Conservation (phyloP, 2,113 vertebrate genomes). For the Thalassarche chlororhynchos region DNA sequence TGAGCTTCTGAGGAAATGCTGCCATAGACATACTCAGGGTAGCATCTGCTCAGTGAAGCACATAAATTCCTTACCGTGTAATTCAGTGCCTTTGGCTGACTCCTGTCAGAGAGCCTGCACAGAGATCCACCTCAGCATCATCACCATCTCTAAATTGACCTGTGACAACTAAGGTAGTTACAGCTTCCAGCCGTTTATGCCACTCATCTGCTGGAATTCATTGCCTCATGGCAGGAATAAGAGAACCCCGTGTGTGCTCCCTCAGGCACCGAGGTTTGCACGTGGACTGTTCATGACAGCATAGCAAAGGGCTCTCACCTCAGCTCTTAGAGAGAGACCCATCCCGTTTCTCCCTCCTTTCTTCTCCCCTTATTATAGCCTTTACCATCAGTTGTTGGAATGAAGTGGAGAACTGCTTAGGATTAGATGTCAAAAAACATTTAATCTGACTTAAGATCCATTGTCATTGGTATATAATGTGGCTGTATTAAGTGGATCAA, state of each 20-base stretch:
- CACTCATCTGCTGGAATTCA: not conserved
- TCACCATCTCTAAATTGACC: not conserved
- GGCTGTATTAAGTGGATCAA: not conserved
- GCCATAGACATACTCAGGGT: not conserved
- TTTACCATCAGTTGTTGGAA: not conserved
- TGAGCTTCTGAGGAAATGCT: not conserved
- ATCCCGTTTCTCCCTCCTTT: not conserved
- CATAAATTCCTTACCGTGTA: not conserved
- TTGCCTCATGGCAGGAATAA: not conserved
- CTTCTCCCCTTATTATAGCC: not conserved
- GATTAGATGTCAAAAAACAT: not conserved
- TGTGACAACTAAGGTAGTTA: not conserved
- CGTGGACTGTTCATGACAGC: not conserved
- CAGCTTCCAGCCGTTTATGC: not conserved
- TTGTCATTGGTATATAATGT: not conserved
- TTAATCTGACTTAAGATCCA: not conserved
- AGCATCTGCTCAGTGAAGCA: not conserved
- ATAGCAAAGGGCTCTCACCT: not conserved
- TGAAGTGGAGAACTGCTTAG: not conserved
- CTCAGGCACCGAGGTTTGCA: not conserved
- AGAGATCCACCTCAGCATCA: not conserved
- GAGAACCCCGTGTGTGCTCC: not conserved
- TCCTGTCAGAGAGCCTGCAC: not conserved
- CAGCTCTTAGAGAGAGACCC: not conserved
- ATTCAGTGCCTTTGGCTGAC: not conserved